Evolutionary conservation across 2,888 invertebrate genomes (phyloP).

Genomic region (Limnephilus rhombicus): DNA sequence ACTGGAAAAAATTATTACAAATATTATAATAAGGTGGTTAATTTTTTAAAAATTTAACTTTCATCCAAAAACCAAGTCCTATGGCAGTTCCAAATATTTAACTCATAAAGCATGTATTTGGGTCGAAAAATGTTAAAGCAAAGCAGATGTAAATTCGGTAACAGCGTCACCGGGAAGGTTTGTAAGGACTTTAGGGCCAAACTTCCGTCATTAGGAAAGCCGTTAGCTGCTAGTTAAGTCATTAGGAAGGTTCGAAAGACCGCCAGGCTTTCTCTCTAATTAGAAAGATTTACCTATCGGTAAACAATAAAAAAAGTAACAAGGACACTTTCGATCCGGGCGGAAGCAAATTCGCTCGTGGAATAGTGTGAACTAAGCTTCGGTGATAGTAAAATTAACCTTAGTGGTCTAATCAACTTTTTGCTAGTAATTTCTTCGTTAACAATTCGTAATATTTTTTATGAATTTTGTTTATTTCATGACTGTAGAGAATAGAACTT

Average conservation of each 20-base stretch:
- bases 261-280: conserved; percentile 55
- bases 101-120: conserved; percentile 14
- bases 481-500: background rate
- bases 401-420: background rate
- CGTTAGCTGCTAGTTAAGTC: conserved; percentile 60
- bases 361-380: background rate
- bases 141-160: conserved; percentile 42
- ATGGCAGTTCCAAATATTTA: background rate
- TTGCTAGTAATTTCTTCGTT: background rate
- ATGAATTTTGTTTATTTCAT: background rate
- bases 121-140: conserved; percentile 36
- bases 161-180: conserved; percentile 39
- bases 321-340: background rate
- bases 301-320: conserved; percentile 39
- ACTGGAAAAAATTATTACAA: too few species aligned
- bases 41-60: background rate
- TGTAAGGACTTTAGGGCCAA: conserved; percentile 56
- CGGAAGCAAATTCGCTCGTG: background rate
- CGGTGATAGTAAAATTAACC: background rate
- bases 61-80: background rate
- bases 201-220: conserved; percentile 61
- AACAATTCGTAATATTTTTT: background rate
- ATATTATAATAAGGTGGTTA: too few species aligned
- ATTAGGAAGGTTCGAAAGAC: conserved; percentile 56
- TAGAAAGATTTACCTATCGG: conserved; percentile 61